Evolutionary conservation across 2,888 invertebrate genomes (phyloP).

Genomic region (Drosophila fulvimacula): DNA sequence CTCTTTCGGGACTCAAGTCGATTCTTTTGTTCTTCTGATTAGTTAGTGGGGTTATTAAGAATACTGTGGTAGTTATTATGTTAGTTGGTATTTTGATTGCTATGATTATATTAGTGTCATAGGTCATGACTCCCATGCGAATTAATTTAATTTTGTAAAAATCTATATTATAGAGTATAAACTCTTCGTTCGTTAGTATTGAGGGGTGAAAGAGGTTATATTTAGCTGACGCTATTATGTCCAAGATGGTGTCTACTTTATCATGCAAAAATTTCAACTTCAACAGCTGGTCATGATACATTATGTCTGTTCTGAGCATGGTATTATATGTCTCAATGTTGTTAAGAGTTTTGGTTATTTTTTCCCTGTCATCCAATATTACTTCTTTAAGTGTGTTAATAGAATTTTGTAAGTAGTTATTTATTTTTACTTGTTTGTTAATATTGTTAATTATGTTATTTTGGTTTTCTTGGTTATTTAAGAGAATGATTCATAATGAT

Average conservation of each 20-base stretch:
- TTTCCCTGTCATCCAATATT: background rate
- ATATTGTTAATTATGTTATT: background rate
- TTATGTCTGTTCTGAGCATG: background rate
- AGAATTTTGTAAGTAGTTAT: background rate
- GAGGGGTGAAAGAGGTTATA: background rate
- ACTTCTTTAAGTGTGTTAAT: background rate
- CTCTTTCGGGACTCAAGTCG: background rate
- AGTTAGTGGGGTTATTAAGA: too few relatives aligned
- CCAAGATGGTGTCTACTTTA: constrained; percentile 1
- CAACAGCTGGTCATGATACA: background rate
- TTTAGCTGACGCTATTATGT: background rate
- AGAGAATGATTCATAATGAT: background rate
- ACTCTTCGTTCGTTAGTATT: background rate
- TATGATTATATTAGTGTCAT: background rate
- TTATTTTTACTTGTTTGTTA: background rate
- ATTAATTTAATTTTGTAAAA: background rate
- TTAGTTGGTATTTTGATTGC: background rate
- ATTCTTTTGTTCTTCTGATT: background rate
- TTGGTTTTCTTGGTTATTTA: background rate
- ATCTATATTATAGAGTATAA: background rate
- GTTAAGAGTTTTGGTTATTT: background rate
- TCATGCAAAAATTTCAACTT: background rate
- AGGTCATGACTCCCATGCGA: background rate
- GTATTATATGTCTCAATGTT: background rate
- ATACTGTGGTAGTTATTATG: background rate